Conservation (phyloP, 2,888 invertebrate species). For the Allygus modestus region DNA sequence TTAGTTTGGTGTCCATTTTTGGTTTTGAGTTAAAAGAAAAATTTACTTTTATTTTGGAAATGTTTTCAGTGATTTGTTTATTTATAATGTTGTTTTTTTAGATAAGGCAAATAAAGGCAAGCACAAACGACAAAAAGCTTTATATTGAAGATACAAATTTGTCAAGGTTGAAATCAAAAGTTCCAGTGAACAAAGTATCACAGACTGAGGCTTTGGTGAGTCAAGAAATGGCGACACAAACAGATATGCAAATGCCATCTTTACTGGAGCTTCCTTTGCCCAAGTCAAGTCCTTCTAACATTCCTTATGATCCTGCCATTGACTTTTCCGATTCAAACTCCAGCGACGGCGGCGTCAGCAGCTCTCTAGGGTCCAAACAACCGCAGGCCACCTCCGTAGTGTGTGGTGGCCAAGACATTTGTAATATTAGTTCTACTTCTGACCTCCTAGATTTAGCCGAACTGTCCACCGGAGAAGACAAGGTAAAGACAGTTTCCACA, state of each 20-base stretch:
- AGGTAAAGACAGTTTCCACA: background rate
- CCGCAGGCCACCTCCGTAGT: background rate
- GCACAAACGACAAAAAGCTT: background rate
- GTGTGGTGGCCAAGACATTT: background rate
- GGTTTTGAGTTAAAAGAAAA: too few relatives aligned
- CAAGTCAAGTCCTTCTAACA: slow-evolving; percentile 6
- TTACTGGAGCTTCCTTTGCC: slow-evolving; percentile 1
- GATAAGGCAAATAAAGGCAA: slow-evolving; percentile 40
- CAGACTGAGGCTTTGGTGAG: background rate
- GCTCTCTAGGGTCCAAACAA: slow-evolving; percentile 19
- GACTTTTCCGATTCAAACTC: slow-evolving; percentile 10
- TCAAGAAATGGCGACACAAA: slow-evolving; percentile 26
- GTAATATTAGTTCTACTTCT: slow-evolving; percentile 47
- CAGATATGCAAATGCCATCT: slow-evolving; percentile 4
- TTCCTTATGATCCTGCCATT: slow-evolving; percentile 44
- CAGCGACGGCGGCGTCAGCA: slow-evolving; percentile 3
- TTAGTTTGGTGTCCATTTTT: too few relatives aligned
- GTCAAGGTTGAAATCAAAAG: slow-evolving; percentile 30
- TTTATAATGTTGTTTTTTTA: slow-evolving; percentile 4
- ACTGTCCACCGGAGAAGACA: slow-evolving; percentile 8
- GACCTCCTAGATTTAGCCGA: slow-evolving; percentile 4
- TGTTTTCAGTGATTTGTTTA: background rate
- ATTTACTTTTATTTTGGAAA: too few relatives aligned
- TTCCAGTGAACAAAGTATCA: background rate
- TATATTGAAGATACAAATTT: slow-evolving; percentile 20